Conservation (phyloP, 2,113 vertebrate genomes). For the Halichoeres trimaculatus region DNA sequence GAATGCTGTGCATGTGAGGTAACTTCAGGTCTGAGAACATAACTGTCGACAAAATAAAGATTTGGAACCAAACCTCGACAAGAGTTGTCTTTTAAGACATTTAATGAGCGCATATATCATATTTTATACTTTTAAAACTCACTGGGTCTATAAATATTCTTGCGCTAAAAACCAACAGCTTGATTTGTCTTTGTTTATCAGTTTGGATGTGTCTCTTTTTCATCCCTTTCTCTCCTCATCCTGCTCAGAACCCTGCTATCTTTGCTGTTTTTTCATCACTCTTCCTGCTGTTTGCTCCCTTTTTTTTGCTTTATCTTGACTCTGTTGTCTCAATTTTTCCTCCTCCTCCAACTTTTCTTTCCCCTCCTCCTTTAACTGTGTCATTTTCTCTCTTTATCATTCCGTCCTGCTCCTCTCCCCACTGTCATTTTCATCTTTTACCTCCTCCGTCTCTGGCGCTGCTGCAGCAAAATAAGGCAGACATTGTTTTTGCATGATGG, state of each 20-base stretch:
- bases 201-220: conserved; percentile 50
- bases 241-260: conserved; percentile 50
- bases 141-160: conserved; percentile 21
- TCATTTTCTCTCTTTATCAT: conserved; percentile 61
- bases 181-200: conserved; percentile 62
- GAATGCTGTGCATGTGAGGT: too few relatives aligned
- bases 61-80: not conserved
- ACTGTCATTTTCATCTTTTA: conserved; percentile 56
- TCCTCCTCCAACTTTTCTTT: conserved; percentile 22
- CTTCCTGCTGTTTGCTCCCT: conserved; percentile 45
- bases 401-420: conserved; percentile 35
- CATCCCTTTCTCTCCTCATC: conserved; percentile 53
- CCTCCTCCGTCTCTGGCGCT: conserved; percentile 22
- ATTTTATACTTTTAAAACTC: conserved; percentile 9
- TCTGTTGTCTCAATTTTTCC: conserved; percentile 52
- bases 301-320: conserved; percentile 47
- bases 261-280: conserved; percentile 42
- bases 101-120: conserved; percentile 1
- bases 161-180: conserved; percentile 48
- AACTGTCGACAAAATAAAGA: not conserved
- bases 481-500: conserved; percentile 58
- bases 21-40: too few relatives aligned
- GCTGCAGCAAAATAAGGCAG: conserved; percentile 50
- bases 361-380: conserved; percentile 21
- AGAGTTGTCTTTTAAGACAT: not conserved